phyloP scores from a whole-genome alignment of 1,140 invertebrate genomes.

The Druon quercuslanigerum region DNA sequence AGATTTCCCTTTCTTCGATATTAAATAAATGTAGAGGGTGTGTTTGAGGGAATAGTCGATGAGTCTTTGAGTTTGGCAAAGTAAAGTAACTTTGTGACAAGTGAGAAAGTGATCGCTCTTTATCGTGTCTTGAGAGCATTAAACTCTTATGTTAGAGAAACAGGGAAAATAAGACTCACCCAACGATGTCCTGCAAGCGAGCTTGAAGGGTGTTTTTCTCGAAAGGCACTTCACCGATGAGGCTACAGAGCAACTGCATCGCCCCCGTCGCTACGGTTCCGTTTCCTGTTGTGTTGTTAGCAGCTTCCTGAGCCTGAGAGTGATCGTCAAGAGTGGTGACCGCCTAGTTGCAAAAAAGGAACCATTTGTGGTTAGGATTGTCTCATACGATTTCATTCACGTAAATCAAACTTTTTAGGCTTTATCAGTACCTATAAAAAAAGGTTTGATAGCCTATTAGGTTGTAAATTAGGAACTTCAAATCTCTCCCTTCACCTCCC shows the following conservation, averaged over 20 bases:
- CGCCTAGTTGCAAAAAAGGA: constrained; percentile 49
- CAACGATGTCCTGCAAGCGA: constrained; percentile 70
- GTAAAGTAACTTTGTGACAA: background rate
- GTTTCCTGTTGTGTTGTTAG: constrained; percentile 65
- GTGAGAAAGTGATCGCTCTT: background rate
- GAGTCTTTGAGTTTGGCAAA: background rate
- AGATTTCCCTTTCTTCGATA: background rate
- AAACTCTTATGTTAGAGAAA: constrained; percentile 1
- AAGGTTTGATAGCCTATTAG: too few species aligned
- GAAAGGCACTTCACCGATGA: constrained; percentile 68
- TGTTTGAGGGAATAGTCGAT: too few species aligned
- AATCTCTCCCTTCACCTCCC: too few species aligned
- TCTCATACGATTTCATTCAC: background rate
- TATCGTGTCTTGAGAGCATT: constrained; percentile 16
- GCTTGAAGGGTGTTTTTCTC: constrained; percentile 65
- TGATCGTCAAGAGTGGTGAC: constrained; percentile 67
- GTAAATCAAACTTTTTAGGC: too few species aligned
- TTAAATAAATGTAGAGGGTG: constrained; percentile 1
- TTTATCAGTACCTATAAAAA: too few species aligned
- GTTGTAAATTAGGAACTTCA: too few species aligned
- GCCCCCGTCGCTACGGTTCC: constrained; percentile 64
- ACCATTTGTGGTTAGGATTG: background rate
- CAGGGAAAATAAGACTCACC: constrained; percentile 60
- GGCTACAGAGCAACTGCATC: constrained; percentile 70
- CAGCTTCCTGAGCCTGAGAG: constrained; percentile 64